A percentile compares a stretch with the other conserved stretches of the same genome.
Evolutionary conservation across 2,888 invertebrate species (phyloP).

Genomic region (Drosophila kambysellisi): DNA sequence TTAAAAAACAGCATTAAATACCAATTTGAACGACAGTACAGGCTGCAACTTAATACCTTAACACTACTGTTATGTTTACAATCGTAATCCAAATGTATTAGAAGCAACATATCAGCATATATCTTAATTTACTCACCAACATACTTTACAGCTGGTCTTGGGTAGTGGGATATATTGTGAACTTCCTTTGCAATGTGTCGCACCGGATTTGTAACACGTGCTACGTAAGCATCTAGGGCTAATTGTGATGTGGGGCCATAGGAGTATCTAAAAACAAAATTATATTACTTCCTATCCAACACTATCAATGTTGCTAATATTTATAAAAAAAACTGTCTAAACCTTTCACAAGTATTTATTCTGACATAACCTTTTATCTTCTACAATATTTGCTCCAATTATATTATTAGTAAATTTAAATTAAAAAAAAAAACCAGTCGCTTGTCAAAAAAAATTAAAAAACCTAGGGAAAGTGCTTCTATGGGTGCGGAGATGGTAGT

Average conservation of each 20-base stretch:
- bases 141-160: constrained; percentile 89
- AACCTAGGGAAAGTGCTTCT: accelerated
- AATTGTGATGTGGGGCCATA: constrained; percentile 85
- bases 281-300: neutral
- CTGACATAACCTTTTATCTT: neutral
- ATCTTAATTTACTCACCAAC: constrained; percentile 86
- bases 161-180: constrained; percentile 88
- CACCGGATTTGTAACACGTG: constrained; percentile 88
- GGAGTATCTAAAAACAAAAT: constrained; percentile 59
- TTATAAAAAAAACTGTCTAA: neutral
- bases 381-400: neutral
- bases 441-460: neutral
- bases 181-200: constrained; percentile 88
- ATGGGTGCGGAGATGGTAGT: neutral
- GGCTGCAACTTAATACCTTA: constrained; percentile 47
- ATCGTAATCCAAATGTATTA: constrained; percentile 13
- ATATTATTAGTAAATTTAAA: neutral
- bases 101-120: constrained; percentile 8
- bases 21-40: constrained; percentile 35
- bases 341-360: neutral
- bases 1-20: constrained; percentile 71
- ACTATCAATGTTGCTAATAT: neutral
- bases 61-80: constrained; percentile 24
- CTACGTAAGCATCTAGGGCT: constrained; percentile 89
- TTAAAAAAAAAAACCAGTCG: neutral